These are phyloP conservation scores for Entomobrya multifasciata DNA, from an alignment of 2,888 invertebrate genomes.

Conservation along the genomic window DNA sequence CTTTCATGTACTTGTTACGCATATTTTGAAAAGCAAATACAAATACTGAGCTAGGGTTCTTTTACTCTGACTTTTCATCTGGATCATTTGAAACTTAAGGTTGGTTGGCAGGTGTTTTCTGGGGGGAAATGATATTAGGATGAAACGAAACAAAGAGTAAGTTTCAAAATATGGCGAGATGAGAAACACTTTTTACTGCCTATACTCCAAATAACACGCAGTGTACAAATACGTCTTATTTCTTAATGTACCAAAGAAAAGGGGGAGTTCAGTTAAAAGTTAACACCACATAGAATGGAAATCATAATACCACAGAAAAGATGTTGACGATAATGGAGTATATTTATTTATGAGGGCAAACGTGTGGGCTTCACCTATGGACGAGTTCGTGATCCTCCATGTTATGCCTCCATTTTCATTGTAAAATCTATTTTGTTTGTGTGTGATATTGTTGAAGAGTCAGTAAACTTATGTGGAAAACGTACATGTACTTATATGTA, in stretches of 20 bases:
- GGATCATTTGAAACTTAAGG: too few relatives aligned
- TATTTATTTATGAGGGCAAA: slow-evolving; percentile 59
- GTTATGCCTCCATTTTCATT: slow-evolving; percentile 50
- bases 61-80: too few relatives aligned
- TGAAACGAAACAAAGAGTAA: neutral
- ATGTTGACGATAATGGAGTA: slow-evolving; percentile 6
- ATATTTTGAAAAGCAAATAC: neutral
- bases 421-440: slow-evolving; percentile 53
- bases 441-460: neutral
- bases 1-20: too few relatives aligned
- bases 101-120: slow-evolving; percentile 21
- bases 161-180: too few relatives aligned
- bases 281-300: slow-evolving; percentile 17
- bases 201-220: neutral
- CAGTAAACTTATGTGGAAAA: slow-evolving; percentile 16
- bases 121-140: slow-evolving; percentile 25
- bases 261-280: slow-evolving; percentile 33
- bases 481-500: neutral
- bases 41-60: neutral
- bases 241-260: slow-evolving; percentile 46
- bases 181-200: too few relatives aligned
- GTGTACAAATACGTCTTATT: slow-evolving; percentile 36
- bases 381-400: slow-evolving; percentile 60
- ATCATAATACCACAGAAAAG: neutral
- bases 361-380: slow-evolving; percentile 50